A percentile compares a stretch with the other conserved stretches of the same genome.
phyloP scores from a whole-genome alignment of 2,888 invertebrate species.

The Listrodromus nycthemerus region DNA sequence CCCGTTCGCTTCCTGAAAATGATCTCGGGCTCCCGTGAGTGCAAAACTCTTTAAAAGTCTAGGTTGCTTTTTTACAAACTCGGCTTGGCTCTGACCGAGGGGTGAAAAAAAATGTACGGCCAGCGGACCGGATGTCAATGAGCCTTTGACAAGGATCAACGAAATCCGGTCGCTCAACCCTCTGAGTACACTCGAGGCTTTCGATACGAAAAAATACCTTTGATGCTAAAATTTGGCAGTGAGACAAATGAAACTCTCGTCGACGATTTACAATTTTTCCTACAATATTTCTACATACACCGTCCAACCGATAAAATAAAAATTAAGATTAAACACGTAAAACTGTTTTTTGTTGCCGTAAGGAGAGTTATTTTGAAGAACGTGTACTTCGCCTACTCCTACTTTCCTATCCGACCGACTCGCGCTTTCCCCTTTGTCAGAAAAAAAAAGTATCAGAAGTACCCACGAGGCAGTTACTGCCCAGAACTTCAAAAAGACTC shows the following conservation, averaged over 20 bases:
- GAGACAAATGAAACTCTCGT: neutral
- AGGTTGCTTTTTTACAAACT: neutral
- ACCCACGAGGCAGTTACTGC: neutral
- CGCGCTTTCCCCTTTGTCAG: neutral
- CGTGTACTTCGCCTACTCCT: neutral
- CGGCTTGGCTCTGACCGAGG: neutral
- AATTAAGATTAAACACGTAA: neutral
- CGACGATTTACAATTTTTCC: neutral
- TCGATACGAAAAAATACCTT: neutral
- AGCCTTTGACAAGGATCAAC: neutral
- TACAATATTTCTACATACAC: neutral
- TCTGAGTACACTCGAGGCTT: neutral
- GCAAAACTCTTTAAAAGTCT: neutral
- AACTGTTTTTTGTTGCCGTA: neutral
- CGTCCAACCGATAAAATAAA: neutral
- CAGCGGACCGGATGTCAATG: neutral
- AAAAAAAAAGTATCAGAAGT: neutral
- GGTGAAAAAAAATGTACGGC: neutral
- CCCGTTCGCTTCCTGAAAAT: conserved; percentile 45
- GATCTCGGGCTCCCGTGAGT: neutral
- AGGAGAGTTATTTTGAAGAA: neutral
- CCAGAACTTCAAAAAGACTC: neutral
- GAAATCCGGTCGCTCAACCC: neutral
- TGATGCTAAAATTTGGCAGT: neutral
- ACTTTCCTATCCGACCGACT: neutral